phyloP scores from a whole-genome alignment of 64 coral and sea anemone species.

The Pocillopora verrucosa region DNA sequence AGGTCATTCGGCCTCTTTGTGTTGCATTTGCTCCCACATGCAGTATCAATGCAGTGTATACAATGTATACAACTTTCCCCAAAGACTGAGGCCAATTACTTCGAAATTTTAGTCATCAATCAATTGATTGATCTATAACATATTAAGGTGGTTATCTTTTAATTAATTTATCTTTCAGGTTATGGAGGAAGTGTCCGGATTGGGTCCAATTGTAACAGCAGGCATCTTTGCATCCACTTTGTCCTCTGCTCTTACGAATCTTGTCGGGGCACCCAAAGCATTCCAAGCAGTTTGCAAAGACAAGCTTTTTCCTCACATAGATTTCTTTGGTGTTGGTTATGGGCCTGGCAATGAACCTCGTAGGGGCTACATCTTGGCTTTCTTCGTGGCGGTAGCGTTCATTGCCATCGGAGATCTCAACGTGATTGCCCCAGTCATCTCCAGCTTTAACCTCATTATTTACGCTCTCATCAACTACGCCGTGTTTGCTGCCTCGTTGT shows the following conservation, averaged over 20 bases:
- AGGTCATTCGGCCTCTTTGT: too few relatives aligned
- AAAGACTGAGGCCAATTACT: too few relatives aligned
- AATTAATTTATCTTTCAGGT: constrained; percentile 46
- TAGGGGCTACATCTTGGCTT: constrained; percentile 81
- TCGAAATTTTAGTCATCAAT: too few relatives aligned
- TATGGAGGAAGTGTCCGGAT: constrained; percentile 91
- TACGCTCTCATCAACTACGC: constrained; percentile 99
- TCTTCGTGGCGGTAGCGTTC: constrained; percentile 75
- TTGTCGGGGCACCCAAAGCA: constrained; percentile 96
- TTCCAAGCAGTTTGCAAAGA: constrained; percentile 96
- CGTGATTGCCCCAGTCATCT: constrained; percentile 91
- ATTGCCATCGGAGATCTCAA: constrained; percentile 91
- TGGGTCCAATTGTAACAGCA: constrained; percentile 88
- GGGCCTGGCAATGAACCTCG: constrained; percentile 86
- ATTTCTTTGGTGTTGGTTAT: constrained; percentile 71
- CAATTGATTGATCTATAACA: too few relatives aligned
- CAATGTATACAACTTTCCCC: too few relatives aligned
- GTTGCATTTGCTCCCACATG: too few relatives aligned
- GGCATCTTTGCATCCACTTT: constrained; percentile 97
- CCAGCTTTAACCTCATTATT: constrained; percentile 86
- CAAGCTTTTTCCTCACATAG: constrained; percentile 81
- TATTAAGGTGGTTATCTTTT: neutral
- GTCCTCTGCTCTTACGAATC: constrained; percentile 95
- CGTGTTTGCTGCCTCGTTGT: constrained; percentile 94
- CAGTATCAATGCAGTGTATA: too few relatives aligned